Conservation (phyloP, 2,797 vertebrate species). For the Sebastes cheni region DNA sequence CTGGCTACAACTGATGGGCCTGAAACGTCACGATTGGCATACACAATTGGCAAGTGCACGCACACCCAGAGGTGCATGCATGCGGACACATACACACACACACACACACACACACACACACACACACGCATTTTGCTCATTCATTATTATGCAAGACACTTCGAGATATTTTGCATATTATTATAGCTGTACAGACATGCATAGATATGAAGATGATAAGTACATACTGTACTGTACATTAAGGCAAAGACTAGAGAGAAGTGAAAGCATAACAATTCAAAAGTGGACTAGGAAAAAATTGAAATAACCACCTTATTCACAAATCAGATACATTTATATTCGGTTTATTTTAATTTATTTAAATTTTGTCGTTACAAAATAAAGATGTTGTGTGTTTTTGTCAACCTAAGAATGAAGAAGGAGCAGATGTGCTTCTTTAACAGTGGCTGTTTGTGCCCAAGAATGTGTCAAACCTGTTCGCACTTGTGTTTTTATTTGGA, state of each 20-base stretch:
- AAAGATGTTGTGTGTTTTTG: background rate
- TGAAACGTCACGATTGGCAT: conserved; percentile 72
- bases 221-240: background rate
- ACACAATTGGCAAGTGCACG: conserved; percentile 57
- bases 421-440: conserved; percentile 38
- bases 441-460: conserved; percentile 34
- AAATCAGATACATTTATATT: background rate
- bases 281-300: background rate
- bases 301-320: background rate
- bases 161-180: conserved; percentile 5
- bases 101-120: background rate
- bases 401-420: background rate
- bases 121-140: conserved; percentile 32
- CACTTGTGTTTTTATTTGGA: conserved; percentile 58
- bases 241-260: background rate
- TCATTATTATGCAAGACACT: conserved; percentile 69
- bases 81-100: background rate
- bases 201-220: background rate
- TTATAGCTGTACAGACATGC: background rate
- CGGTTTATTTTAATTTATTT: background rate
- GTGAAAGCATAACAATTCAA: background rate
- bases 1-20: conserved; percentile 83
- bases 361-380: background rate
- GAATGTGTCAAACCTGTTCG: conserved; percentile 65
- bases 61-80: background rate